A percentile compares a stretch with the other conserved stretches of the same genome.
Conservation (phyloP, 2,113 vertebrate genomes). For the Paracanthobrama guichenoti region DNA sequence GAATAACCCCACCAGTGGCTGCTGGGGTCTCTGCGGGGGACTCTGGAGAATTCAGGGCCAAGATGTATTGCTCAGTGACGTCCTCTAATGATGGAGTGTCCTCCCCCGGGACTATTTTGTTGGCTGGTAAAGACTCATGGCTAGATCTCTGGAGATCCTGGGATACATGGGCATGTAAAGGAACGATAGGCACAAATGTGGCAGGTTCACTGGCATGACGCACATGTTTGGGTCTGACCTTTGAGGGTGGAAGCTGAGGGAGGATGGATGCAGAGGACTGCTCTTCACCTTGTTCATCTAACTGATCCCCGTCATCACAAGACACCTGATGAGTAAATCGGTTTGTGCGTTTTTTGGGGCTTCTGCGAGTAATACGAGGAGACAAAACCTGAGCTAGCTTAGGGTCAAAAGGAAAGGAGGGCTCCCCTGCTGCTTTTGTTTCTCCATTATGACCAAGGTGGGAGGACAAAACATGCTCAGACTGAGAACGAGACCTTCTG, state of each 20-base stretch:
- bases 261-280: conserved; percentile 49
- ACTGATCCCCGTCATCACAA: conserved; percentile 60
- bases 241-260: conserved; percentile 60
- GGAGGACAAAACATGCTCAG: conserved; percentile 68
- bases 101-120: conserved; percentile 62
- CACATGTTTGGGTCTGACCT: conserved; percentile 79
- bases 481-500: conserved; percentile 70
- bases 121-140: conserved; percentile 63
- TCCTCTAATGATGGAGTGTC: conserved; percentile 85
- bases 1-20: conserved; percentile 46
- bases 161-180: conserved; percentile 72
- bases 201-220: conserved; percentile 88
- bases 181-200: conserved; percentile 82
- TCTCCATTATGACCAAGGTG: conserved; percentile 58
- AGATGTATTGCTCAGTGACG: conserved; percentile 86
- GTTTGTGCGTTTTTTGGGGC: conserved; percentile 84
- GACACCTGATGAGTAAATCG: conserved; percentile 75
- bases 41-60: conserved; percentile 77
- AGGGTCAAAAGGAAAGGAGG: conserved; percentile 79
- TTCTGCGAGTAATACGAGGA: conserved; percentile 79
- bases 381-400: conserved; percentile 81
- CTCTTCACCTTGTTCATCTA: conserved; percentile 46
- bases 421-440: conserved; percentile 52
- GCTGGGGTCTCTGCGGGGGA: conserved; percentile 55
- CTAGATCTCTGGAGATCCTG: conserved; percentile 59